These are phyloP conservation scores for Pemphigus obesinymphae DNA, from an alignment of 1,140 invertebrate species.

Conservation along the genomic window DNA sequence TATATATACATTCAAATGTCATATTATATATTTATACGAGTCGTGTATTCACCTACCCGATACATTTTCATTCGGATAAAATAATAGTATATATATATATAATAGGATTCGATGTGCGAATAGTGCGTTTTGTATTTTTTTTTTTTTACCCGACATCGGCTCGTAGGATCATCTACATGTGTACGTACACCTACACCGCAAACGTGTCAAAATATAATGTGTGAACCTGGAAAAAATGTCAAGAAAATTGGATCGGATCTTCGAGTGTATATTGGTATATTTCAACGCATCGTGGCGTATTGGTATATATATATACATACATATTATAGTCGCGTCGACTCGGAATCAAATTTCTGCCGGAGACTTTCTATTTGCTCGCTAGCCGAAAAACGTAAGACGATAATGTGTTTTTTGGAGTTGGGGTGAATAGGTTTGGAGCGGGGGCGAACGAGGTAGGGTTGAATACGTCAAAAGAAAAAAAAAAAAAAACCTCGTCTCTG, in stretches of 20 bases:
- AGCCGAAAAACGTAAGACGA: slow-evolving; percentile 18
- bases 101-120: not conserved
- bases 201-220: not conserved
- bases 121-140: not conserved
- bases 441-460: no score
- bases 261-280: not conserved
- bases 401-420: slow-evolving; percentile 28
- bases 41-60: no score
- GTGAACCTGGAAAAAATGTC: not conserved
- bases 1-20: no score
- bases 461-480: slow-evolving; percentile 1
- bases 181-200: no score
- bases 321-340: not conserved
- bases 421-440: no score
- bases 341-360: slow-evolving; percentile 3
- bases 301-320: no score
- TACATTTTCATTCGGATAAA: not conserved
- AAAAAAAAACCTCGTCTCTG: not conserved
- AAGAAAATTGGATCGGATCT: slow-evolving; percentile 7
- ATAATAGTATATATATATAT: not conserved
- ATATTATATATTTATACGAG: no score
- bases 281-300: not conserved
- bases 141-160: no score
- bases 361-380: not conserved
- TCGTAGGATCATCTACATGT: not conserved